Conservation (phyloP, 1,140 invertebrate species). For the Trichonephila clavipes region DNA sequence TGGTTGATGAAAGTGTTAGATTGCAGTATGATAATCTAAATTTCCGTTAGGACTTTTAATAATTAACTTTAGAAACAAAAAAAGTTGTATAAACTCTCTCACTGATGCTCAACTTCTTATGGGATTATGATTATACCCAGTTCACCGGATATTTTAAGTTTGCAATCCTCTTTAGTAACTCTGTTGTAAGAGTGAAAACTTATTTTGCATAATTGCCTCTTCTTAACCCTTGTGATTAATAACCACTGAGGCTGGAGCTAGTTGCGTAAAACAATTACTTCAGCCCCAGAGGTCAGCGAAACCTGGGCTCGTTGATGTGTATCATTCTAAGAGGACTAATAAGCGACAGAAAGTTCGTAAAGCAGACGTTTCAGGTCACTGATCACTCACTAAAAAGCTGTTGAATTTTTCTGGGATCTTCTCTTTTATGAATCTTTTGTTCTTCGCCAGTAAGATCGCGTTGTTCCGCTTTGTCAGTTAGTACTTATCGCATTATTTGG, state of each 20-base stretch:
- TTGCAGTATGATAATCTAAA: too few species aligned
- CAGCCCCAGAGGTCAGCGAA: conserved; percentile 20
- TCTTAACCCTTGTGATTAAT: neutral
- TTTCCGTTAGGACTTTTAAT: too few species aligned
- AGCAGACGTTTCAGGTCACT: conserved; percentile 61
- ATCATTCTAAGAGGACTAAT: conserved; percentile 43
- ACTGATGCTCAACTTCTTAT: neutral
- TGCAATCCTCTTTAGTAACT: neutral
- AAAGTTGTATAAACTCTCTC: too few species aligned
- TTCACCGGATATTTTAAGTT: neutral
- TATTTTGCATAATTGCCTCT: neutral
- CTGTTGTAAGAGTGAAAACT: neutral
- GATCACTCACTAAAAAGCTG: neutral
- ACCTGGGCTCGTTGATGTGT: conserved; percentile 41
- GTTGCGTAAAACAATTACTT: neutral
- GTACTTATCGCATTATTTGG: conserved; percentile 31
- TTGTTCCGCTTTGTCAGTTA: conserved; percentile 31
- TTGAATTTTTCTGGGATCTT: conserved; percentile 8
- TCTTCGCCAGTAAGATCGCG: neutral
- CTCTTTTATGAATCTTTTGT: conserved; percentile 50
- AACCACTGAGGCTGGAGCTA: neutral
- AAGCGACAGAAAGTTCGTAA: conserved; percentile 46
- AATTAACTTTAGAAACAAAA: too few species aligned
- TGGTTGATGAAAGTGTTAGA: too few species aligned
- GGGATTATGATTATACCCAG: neutral